phyloP scores from a whole-genome alignment of 2,113 vertebrate genomes.

The Psammodynastes pulverulentus region DNA sequence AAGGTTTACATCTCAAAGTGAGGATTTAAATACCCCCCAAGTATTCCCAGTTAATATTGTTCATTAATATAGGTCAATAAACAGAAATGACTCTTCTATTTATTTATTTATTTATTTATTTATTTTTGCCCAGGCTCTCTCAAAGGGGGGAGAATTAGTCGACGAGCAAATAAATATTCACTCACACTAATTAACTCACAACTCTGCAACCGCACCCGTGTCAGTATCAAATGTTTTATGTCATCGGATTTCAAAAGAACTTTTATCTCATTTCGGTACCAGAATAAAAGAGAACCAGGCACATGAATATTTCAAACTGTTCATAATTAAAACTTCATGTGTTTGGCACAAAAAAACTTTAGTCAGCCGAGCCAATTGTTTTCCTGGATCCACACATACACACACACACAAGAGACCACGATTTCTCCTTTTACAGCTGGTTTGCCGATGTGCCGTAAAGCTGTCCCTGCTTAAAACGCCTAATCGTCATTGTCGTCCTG shows the following conservation, averaged over 20 bases:
- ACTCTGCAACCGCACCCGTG: constrained; percentile 29
- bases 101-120: background rate
- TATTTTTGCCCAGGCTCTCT: constrained; percentile 11
- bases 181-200: constrained; percentile 65
- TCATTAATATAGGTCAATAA: constrained; percentile 8
- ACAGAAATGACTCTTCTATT: background rate
- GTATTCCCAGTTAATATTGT: constrained; percentile 16
- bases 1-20: constrained; percentile 12
- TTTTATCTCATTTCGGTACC: constrained; percentile 64
- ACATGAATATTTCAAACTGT: constrained; percentile 70
- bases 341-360: constrained; percentile 61
- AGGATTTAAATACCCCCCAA: background rate
- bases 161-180: constrained; percentile 55
- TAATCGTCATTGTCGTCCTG: background rate
- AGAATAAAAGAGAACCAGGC: constrained; percentile 58
- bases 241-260: constrained; percentile 70
- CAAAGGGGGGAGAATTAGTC: constrained; percentile 39
- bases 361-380: constrained; percentile 49
- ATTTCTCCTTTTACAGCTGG: constrained; percentile 52
- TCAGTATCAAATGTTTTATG: constrained; percentile 65
- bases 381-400: constrained; percentile 44
- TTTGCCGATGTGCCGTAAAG: constrained; percentile 22
- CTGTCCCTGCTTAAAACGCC: constrained; percentile 23
- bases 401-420: constrained; percentile 17
- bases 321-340: constrained; percentile 73